A percentile compares a stretch with the other conserved stretches of the same genome.
These are phyloP conservation scores for Leucophenga maculata DNA, from an alignment of 2,888 invertebrate genomes.

Conservation along the genomic window DNA sequence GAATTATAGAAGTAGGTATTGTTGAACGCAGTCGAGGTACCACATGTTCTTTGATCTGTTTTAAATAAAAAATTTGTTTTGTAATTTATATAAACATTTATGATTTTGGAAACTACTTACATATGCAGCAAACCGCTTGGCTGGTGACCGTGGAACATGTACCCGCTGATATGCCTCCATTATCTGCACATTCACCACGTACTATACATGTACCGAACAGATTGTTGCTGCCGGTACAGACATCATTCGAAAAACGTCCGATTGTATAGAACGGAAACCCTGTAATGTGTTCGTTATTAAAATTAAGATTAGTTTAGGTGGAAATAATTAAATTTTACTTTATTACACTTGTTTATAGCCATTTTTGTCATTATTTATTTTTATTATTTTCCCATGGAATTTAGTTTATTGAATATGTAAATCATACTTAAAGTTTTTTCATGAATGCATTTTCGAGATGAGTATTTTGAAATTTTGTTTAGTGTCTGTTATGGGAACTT, in stretches of 20 bases:
- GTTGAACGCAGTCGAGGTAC: slow-evolving; percentile 80
- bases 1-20: slow-evolving; percentile 89
- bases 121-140: slow-evolving; percentile 87
- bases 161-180: slow-evolving; percentile 82
- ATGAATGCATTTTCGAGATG: too few relatives aligned
- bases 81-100: background rate
- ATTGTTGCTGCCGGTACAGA: slow-evolving; percentile 78
- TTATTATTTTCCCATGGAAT: too few relatives aligned
- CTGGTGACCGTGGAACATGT: slow-evolving; percentile 78
- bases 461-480: too few relatives aligned
- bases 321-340: too few relatives aligned
- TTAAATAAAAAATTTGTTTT: slow-evolving; percentile 25
- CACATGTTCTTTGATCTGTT: slow-evolving; percentile 82
- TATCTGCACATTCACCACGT: slow-evolving; percentile 81
- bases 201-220: slow-evolving; percentile 85
- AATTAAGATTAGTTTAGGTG: background rate
- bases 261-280: slow-evolving; percentile 82
- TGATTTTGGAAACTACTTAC: slow-evolving; percentile 74
- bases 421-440: too few relatives aligned
- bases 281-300: slow-evolving; percentile 51
- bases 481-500: too few relatives aligned
- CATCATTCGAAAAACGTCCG: slow-evolving; percentile 83
- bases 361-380: background rate
- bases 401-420: too few relatives aligned
- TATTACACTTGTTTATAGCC: too few relatives aligned